Evolutionary conservation across 2,888 invertebrate species (phyloP).

Genomic region (Chrysolina haemoptera): DNA sequence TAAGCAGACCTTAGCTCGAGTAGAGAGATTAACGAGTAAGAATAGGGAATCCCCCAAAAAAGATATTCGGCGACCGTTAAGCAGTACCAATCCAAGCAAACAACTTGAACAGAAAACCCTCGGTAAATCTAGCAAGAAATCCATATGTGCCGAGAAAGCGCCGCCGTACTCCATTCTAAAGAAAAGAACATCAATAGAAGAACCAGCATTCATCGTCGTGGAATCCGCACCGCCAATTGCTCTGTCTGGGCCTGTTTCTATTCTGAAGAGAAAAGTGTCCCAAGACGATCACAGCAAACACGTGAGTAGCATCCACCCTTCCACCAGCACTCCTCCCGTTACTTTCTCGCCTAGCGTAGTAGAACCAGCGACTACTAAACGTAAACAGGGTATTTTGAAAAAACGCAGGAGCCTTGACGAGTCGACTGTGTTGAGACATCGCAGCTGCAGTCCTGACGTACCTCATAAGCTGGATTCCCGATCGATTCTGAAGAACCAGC

Average conservation of each 20-base stretch:
- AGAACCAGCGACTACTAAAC: conserved; percentile 75
- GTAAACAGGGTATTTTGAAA: conserved; percentile 86
- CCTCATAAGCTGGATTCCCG: conserved; percentile 75
- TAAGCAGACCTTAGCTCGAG: conserved; percentile 78
- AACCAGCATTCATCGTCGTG: conserved; percentile 55
- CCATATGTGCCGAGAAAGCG: conserved; percentile 38
- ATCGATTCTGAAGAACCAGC: conserved; percentile 79
- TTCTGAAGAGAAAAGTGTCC: conserved; percentile 73
- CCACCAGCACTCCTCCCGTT: conserved; percentile 77
- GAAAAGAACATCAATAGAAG: conserved; percentile 75
- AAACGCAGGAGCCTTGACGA: conserved; percentile 89
- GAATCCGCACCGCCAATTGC: conserved; percentile 48
- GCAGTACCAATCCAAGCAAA: conserved; percentile 44
- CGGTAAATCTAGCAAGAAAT: conserved; percentile 37
- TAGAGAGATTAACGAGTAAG: conserved; percentile 75
- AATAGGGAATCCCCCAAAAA: conserved; percentile 56
- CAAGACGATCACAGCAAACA: conserved; percentile 69
- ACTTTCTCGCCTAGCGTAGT: conserved; percentile 86
- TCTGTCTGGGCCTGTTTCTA: conserved; percentile 71
- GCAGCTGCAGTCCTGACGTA: conserved; percentile 81
- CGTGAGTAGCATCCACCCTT: conserved; percentile 60
- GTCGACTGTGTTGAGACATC: conserved; percentile 78
- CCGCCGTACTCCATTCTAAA: conserved; percentile 76
- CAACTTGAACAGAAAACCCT: conserved; percentile 36
- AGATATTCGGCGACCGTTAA: conserved; percentile 45